These are phyloP conservation scores for Dendrolimus pini DNA, from an alignment of 2,888 invertebrate species.

Conservation along the genomic window DNA sequence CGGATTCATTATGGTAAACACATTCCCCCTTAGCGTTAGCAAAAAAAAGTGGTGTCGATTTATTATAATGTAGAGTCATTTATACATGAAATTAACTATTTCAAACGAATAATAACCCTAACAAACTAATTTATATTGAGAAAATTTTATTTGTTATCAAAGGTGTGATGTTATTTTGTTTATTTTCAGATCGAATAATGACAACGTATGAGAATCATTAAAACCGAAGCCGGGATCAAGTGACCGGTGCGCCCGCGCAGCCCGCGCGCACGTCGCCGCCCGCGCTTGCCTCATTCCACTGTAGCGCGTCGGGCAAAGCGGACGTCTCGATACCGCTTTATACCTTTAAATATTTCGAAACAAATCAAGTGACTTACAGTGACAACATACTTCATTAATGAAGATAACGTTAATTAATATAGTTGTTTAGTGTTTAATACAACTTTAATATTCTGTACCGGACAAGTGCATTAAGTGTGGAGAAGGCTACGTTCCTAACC, in stretches of 20 bases:
- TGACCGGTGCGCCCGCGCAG: constrained; percentile 19
- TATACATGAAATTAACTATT: too few species aligned
- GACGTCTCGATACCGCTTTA: background rate
- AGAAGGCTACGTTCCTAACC: constrained; percentile 73
- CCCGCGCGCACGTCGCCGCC: constrained; percentile 10
- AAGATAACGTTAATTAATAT: background rate
- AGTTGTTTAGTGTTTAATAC: background rate
- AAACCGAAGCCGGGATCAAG: constrained; percentile 50
- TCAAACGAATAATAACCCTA: background rate
- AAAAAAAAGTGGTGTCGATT: too few species aligned
- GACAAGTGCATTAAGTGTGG: constrained; percentile 60
- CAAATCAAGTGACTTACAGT: background rate
- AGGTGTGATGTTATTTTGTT: background rate
- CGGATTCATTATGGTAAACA: too few species aligned
- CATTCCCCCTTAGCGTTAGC: too few species aligned
- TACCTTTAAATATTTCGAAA: background rate
- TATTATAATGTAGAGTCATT: too few species aligned
- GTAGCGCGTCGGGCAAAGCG: background rate
- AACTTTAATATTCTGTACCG: constrained; percentile 19
- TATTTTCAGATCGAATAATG: constrained; percentile 18
- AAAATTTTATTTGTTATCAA: background rate
- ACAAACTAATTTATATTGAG: background rate
- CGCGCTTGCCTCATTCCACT: background rate
- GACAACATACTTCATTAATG: background rate
- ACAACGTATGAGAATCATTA: constrained; percentile 29